A percentile compares a stretch with the other conserved stretches of the same genome.
Conservation (phyloP, 2,888 invertebrate species). For the Rhimphoctona megacephalus region DNA sequence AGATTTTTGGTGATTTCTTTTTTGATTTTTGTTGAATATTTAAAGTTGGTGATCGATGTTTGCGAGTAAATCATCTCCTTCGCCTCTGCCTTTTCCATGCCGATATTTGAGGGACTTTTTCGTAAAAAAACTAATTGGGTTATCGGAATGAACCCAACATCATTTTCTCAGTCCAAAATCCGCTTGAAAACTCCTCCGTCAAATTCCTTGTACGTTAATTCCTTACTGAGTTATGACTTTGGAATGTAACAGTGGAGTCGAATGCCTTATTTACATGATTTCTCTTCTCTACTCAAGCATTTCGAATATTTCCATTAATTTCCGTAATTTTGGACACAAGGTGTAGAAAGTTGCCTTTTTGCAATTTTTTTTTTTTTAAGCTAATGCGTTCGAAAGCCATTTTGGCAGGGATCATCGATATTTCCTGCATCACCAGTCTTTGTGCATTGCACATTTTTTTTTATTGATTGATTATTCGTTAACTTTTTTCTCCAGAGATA, state of each 20-base stretch:
- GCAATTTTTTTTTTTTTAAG: not conserved
- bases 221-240: not conserved
- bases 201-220: not conserved
- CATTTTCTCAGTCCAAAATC: not conserved
- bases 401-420: not conserved
- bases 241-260: not conserved
- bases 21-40: not conserved
- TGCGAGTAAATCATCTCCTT: not conserved
- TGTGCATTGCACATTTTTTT: slow-evolving; percentile 73
- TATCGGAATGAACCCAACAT: too few species aligned
- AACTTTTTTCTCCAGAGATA: slow-evolving; percentile 71
- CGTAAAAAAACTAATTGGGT: too few species aligned
- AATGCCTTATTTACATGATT: too few species aligned
- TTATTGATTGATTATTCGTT: not conserved
- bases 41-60: not conserved
- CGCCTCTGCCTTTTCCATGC: not conserved
- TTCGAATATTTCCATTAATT: too few species aligned
- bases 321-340: too few species aligned
- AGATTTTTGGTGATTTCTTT: not conserved
- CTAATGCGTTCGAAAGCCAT: not conserved
- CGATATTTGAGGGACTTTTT: not conserved
- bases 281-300: too few species aligned
- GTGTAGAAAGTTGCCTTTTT: not conserved
- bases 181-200: not conserved
- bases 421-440: not conserved